A percentile compares a stretch with the other conserved stretches of the same genome.
Conservation (phyloP, 2,888 invertebrate species). For the Ophonus ardosiacus region DNA sequence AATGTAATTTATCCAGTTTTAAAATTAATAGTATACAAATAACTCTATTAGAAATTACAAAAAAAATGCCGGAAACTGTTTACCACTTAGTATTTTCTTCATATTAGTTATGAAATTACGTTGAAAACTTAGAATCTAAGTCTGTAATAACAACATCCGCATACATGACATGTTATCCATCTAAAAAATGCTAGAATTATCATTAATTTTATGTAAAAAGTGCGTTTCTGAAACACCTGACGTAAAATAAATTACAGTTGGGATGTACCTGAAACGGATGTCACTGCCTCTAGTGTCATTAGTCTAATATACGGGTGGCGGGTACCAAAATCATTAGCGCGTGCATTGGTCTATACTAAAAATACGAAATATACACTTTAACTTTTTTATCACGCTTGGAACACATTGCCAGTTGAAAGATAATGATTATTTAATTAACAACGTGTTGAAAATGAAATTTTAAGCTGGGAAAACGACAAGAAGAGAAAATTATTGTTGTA, state of each 20-base stretch:
- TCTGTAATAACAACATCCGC: constrained; percentile 26
- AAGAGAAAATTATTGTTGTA: background rate
- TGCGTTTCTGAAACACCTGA: constrained; percentile 48
- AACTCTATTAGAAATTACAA: background rate
- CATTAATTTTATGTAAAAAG: constrained; percentile 45
- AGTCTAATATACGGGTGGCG: constrained; percentile 50
- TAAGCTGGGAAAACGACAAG: background rate
- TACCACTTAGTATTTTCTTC: background rate
- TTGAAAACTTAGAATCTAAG: background rate
- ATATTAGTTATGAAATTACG: background rate
- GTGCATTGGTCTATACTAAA: constrained; percentile 1
- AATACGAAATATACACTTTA: background rate
- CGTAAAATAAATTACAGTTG: constrained; percentile 44
- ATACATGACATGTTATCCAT: background rate
- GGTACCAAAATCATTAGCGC: constrained; percentile 38
- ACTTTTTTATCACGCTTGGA: background rate
- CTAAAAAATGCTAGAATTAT: constrained; percentile 26
- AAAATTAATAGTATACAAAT: too few relatives aligned
- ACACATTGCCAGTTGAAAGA: background rate
- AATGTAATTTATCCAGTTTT: too few relatives aligned
- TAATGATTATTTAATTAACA: background rate
- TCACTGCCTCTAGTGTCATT: constrained; percentile 47
- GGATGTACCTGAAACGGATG: constrained; percentile 46
- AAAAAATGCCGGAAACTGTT: too few relatives aligned
- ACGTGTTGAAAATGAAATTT: background rate